These are phyloP conservation scores for Lagopus leucura DNA, from an alignment of 2,113 vertebrate genomes.

Conservation along the genomic window DNA sequence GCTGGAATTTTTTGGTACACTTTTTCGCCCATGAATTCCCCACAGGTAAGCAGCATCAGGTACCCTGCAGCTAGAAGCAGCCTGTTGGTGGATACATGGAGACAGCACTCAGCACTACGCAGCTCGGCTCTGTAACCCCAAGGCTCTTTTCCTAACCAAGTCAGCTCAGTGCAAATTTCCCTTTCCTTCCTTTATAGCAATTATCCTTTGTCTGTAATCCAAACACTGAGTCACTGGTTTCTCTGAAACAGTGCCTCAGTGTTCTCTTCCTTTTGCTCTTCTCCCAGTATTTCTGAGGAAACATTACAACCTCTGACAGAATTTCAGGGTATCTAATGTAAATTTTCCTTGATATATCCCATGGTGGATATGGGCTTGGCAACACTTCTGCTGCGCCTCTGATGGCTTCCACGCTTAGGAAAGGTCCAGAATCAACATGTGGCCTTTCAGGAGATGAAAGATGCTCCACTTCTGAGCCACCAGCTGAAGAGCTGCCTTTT, in stretches of 20 bases:
- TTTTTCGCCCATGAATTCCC: neutral
- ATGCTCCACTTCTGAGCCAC: neutral
- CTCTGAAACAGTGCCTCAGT: neutral
- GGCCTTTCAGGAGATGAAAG: neutral
- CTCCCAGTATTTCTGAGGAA: neutral
- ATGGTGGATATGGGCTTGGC: neutral
- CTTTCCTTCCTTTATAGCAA: neutral
- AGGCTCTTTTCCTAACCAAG: neutral
- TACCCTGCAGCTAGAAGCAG: neutral
- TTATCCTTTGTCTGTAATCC: neutral
- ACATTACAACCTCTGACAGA: fast-evolving
- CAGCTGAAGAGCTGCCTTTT: neutral
- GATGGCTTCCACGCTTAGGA: neutral
- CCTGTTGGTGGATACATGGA: neutral
- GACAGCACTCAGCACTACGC: fast-evolving
- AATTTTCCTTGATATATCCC: neutral
- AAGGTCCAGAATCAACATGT: neutral
- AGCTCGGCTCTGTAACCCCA: fast-evolving
- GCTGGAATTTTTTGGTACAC: neutral
- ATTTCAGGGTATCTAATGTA: neutral
- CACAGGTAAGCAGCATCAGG: neutral
- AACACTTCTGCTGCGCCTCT: neutral
- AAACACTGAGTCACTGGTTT: neutral
- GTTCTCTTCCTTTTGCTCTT: neutral
- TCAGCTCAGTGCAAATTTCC: neutral